Base-by-base conservation (phyloP, 2,113 vertebrate genomes). In the Pleuronectes platessa region DNA sequence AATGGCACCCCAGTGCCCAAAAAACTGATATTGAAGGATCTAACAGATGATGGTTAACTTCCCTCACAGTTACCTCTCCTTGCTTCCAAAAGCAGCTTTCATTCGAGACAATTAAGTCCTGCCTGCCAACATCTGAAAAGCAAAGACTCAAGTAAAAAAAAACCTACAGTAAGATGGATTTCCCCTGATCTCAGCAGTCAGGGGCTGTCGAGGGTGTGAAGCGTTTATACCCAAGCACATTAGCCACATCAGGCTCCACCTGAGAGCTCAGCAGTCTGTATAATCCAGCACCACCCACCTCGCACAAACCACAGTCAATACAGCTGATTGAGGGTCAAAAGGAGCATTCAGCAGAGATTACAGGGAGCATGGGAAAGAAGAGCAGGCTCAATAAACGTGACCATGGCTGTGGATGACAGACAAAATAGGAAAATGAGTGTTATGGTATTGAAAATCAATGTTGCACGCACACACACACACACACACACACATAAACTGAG, bases 281-380 rank as follows among this genome's bases (percentile, higher is more conserved):
- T 76, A 82, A 85, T 75, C 82, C 75, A 51, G 24, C 58, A 4
- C 20, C 79, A 58, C 77, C 80, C 69, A 68, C 72, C 51, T 24
- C 51, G 31, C 82, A 71, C 81, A 76, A 21, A 64, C 12, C 24
- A 18, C 63, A 20, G 56, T 83, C 83, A 55, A 86, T 84, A 45
- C 40, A 45, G 65, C 66, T 63, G 81, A 86, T 75, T 5, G 67
- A 15, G 37, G 79, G 76, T 72, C 63, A 61, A 61, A 60, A 20
- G 69, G 20, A 27, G 31, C 20, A 40, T 64, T 80, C 42, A 81
- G 61, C 5, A 1, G 40, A 70, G 66, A 76, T 83, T 72, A 78
- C 62, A 78, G 59, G 69, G 85, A 83, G 88, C 84, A 76, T 85
- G 82, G 85, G 88, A 90, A 86, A 56, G 72, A 64, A 45, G 60